Evolutionary conservation across 1,140 invertebrate species (phyloP), one percentile per base, ranked within the genome.

Genomic region (Phthorimaea operculella): DNA sequence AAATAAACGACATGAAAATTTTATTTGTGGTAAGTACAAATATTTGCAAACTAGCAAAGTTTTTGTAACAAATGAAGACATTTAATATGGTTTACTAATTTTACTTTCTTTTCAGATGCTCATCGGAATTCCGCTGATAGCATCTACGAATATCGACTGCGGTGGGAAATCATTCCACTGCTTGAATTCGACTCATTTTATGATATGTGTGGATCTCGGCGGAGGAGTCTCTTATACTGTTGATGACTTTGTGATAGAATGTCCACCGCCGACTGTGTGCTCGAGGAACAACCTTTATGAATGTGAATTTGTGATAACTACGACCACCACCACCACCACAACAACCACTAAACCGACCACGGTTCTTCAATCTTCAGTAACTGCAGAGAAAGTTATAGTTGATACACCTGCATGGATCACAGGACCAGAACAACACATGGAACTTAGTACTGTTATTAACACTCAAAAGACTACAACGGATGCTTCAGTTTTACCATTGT

Each of bases 201-300:
- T 77, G 68, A 82, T 86, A 66, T 86, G 85, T 55, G 79, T 86
- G 14, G 82, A 86, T 59, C 61, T 83, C 12, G 84, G 84, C 2
- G 66, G 63, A 18, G 82, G 81, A 28, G 44, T 79, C 2, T 79
- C 81, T 17, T 71, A 58, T 49, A 77, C 82, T 14, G 68, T 85
- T 0, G 79, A 84, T 17, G 68, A 79, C 21, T 75, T 81, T 56
- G 21, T 70, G 11, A 75, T 84, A 51, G 65, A 64, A 14, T 86
- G 83, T 58, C 83, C 83, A 47, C 58, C 48, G 7, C 62, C 62
- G 14, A 83, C 76, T 14, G 65, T 68, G 28, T 86, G 84, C 49
- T 52, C 53, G 18, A 51, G 56, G 34, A 68, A 33, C n/a, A 82
- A 83, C 52, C 45, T 57, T 54, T 83, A 70, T 60, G 83, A 86